Evolutionary conservation across 1,140 invertebrate species (phyloP).

Genomic region (Apis laboriosa): DNA sequence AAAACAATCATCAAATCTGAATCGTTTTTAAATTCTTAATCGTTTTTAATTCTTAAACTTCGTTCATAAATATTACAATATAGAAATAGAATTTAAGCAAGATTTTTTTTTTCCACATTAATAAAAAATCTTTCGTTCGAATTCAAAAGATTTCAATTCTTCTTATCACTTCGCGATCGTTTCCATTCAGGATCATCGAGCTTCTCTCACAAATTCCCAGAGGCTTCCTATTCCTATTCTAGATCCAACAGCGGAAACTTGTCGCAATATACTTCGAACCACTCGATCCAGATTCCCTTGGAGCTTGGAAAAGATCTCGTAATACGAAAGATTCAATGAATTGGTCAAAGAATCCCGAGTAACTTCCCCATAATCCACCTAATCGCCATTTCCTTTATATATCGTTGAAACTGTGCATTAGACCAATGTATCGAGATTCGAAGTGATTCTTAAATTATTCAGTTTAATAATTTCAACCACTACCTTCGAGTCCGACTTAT

Average conservation of each 20-base stretch:
- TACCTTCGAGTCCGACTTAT: background rate
- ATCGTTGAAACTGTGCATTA: slow-evolving; percentile 15
- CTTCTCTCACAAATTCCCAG: background rate
- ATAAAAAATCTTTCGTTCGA: background rate
- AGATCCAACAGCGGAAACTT: background rate
- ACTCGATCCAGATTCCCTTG: background rate
- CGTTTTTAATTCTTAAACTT: background rate
- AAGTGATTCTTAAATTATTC: background rate
- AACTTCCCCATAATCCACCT: slow-evolving; percentile 45
- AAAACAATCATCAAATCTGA: background rate
- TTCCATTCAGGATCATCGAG: background rate
- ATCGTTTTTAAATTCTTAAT: background rate
- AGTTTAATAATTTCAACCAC: background rate
- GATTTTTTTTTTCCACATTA: too few relatives aligned
- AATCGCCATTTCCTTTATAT: slow-evolving; percentile 46
- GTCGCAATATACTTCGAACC: background rate
- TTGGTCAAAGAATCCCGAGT: background rate
- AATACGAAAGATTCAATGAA: background rate
- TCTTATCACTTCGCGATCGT: background rate
- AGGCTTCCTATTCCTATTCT: background rate
- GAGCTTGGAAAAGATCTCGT: background rate
- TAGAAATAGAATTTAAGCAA: background rate
- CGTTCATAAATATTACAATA: too few relatives aligned
- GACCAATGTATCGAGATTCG: background rate
- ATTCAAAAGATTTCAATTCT: background rate